A percentile compares a stretch with the other conserved stretches of the same genome.
Evolutionary conservation across 2,797 vertebrate genomes (phyloP).

Genomic region (Clamator glandarius): DNA sequence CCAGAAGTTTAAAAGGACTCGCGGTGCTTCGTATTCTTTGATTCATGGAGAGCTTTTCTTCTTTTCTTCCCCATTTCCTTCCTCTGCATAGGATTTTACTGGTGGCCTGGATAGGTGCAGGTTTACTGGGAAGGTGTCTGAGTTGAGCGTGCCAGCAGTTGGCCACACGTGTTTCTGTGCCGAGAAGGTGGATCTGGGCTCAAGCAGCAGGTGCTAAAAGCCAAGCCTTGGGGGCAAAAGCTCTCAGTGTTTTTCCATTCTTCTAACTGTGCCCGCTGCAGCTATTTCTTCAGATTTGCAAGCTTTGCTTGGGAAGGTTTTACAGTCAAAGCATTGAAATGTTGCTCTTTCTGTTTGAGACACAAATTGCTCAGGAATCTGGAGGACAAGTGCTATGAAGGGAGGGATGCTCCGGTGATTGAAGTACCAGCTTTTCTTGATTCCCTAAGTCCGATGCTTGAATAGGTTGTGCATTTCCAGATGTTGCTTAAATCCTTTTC

Average conservation of each 20-base stretch:
- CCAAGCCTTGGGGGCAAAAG: neutral
- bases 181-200: neutral
- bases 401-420: neutral
- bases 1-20: slow-evolving; percentile 21
- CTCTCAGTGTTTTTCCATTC: neutral
- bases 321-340: neutral
- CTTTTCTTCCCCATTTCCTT: neutral
- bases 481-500: neutral
- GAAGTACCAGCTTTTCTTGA: neutral
- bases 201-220: slow-evolving; percentile 23
- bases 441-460: neutral
- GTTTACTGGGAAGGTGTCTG: neutral
- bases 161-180: neutral
- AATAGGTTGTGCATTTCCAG: neutral
- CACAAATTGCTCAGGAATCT: neutral
- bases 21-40: neutral
- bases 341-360: neutral
- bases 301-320: neutral
- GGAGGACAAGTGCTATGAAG: neutral
- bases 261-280: neutral
- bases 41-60: neutral
- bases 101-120: neutral
- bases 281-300: neutral
- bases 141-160: neutral
- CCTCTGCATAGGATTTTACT: neutral